These are phyloP conservation scores for Aphidoletes aphidimyza DNA, from an alignment of 2,888 invertebrate species.

Conservation along the genomic window DNA sequence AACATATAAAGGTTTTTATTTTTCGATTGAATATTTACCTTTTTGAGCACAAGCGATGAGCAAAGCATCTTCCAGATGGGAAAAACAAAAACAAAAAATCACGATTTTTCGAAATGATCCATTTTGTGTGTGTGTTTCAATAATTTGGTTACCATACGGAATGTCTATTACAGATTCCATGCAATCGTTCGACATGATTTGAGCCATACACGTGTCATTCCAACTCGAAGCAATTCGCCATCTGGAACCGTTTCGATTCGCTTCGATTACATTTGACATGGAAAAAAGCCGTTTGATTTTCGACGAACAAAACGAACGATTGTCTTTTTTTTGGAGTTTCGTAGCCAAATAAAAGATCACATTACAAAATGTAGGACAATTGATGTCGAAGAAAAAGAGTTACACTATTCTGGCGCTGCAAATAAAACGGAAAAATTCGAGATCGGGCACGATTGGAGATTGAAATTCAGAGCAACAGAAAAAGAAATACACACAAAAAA, in stretches of 20 bases:
- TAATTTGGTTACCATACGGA: too few species aligned
- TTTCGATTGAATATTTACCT: constrained; percentile 1
- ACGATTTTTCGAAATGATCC: constrained; percentile 34
- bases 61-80: not conserved
- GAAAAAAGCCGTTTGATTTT: constrained; percentile 18
- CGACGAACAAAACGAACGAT: not conserved
- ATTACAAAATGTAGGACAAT: constrained; percentile 17
- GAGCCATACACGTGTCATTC: not conserved
- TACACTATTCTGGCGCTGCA: not conserved
- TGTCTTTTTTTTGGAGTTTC: not conserved
- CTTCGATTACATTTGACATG: constrained; percentile 42
- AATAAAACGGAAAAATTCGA: not conserved
- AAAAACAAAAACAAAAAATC: not conserved
- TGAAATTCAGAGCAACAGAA: too few species aligned
- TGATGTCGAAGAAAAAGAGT: not conserved
- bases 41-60: not conserved
- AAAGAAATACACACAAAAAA: too few species aligned
- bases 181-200: not conserved
- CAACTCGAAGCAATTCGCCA: not conserved
- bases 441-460: not conserved
- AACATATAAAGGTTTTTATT: too few species aligned
- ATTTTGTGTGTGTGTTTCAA: not conserved
- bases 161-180: not conserved
- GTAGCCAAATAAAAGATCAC: constrained; percentile 8
- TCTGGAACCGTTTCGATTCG: constrained; percentile 18